These are phyloP conservation scores for Drosophila mimetica DNA, from an alignment of 2,888 invertebrate species.

Conservation along the genomic window DNA sequence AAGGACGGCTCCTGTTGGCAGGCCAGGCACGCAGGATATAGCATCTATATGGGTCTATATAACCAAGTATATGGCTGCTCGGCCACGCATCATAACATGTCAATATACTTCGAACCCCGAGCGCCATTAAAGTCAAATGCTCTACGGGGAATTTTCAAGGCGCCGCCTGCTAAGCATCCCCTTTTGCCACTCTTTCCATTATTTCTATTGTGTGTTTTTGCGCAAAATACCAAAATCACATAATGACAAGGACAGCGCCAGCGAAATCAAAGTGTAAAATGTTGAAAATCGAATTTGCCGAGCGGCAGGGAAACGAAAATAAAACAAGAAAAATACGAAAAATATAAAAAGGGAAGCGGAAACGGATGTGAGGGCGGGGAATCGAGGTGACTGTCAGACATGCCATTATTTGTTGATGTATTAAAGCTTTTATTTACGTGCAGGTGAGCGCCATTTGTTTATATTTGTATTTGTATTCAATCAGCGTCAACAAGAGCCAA, in stretches of 20 bases:
- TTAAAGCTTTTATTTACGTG: conserved; percentile 72
- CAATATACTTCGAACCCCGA: conserved; percentile 69
- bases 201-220: conserved; percentile 39
- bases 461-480: conserved; percentile 78
- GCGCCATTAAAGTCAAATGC: conserved; percentile 79
- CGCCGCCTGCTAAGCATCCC: conserved; percentile 36
- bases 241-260: conserved; percentile 53
- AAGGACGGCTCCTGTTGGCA: conserved; percentile 46
- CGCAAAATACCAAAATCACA: conserved; percentile 56
- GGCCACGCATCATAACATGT: conserved; percentile 81
- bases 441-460: conserved; percentile 77
- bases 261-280: conserved; percentile 65
- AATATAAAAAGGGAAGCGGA: conserved; percentile 34
- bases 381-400: conserved; percentile 54
- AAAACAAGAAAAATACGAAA: conserved; percentile 27
- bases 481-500: conserved; percentile 69
- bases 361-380: conserved; percentile 42
- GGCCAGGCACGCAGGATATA: conserved; percentile 60
- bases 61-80: conserved; percentile 23
- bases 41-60: conserved; percentile 42
- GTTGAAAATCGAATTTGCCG: conserved; percentile 77
- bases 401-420: conserved; percentile 72
- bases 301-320: conserved; percentile 15
- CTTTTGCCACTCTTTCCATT: neutral
- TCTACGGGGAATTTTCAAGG: conserved; percentile 69